Evolutionary conservation across 2,888 invertebrate genomes (phyloP), one percentile per base, ranked within the genome.

Genomic region (Cybosia mesomella): DNA sequence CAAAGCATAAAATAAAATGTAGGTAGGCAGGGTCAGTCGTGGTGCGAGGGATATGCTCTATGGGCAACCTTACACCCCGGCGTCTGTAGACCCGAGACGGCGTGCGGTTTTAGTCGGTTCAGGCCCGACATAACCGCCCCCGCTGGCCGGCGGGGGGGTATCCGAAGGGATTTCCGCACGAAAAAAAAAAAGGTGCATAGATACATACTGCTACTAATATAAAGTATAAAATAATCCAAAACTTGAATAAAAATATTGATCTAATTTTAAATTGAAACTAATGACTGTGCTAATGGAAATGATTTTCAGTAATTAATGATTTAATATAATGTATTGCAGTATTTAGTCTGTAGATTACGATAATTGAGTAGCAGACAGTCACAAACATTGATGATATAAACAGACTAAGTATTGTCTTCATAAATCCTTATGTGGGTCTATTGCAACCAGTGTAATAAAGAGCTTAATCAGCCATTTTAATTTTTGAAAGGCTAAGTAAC

Each of bases 301-400:
- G 49, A 49, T 49, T 49, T n/a, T n/a, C 49, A 49, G 49, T 49
- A n/a, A 49, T 49, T 49, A 49, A 49, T 49, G 49, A 49, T 49
- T 49, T 49, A 49, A 49, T 49, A 18, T 43, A 49, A 49, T 49
- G 49, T 49, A 49, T 49, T 43, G 18, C 43, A 43, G 34, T 64
- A 39, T 24, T 43, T 49, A 49, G 49, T n/a, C n/a, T 49, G 49
- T 49, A 49, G 49, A 49, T 49, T 49, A 49, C 18, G 49, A 49
- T 49, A 49, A 49, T 49, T 49, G 49, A 49, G 49, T 18, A 43
- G 49, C 49, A 49, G n/a, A 49, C 49, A 49, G 49, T 9, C n/a
- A n/a, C 49, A n/a, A 7, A 49, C 49, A n/a, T 49, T 49, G 49
- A 49, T 49, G n/a, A 49, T n/a, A 4, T n/a, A 18, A 49, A 49